Evolutionary conservation across 2,797 vertebrate genomes (phyloP), one percentile per base, ranked within the genome.

Genomic region (Holocentrus rufus): DNA sequence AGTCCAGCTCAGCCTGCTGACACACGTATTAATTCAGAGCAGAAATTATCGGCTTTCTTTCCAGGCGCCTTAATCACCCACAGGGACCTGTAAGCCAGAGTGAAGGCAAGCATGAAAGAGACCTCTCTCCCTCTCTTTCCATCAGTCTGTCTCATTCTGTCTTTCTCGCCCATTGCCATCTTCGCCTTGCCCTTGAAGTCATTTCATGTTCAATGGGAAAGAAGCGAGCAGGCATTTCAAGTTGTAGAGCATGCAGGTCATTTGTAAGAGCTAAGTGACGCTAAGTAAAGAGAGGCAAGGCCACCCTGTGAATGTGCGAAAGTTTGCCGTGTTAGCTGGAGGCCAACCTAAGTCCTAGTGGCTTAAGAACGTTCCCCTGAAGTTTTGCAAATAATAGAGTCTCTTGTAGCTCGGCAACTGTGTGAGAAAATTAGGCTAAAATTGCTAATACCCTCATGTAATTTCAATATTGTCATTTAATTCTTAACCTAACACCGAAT

Each of bases 121-220:
- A 76, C 52, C 68, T 54, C 61, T 1, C 15, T 49, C 65, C 69
- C 50, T 65, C 53, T 79, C 63, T 85, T 72, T 74, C 31, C 56
- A 52, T 82, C 60, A 34, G 31, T 36, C 27, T 31, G 25, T 20
- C 66, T 83, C 47, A 31, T 15, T 49, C 46, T 39, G 39, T 15
- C 53, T 36, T 46, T 52, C 54, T 57, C 2, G 52, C 31, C 42
- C 44, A 30, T 18, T 17, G 18, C 15, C 36, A 82, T 88, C 76
- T 88, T 61, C 63, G 69, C 55, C 88, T 89, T 85, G 85, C 74
- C 79, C 82, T 87, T 89, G 70, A 88, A 81, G 81, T 82, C 54
- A 81, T 85, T 88, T 86, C 79, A 80, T 87, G 88, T 91, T 90
- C 78, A 85, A 84, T 87, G 65, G 73, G 60, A 63, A 59, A 60